Evolutionary conservation across 2,888 invertebrate species (phyloP).

Genomic region (Sinodicranocentrus sp.): DNA sequence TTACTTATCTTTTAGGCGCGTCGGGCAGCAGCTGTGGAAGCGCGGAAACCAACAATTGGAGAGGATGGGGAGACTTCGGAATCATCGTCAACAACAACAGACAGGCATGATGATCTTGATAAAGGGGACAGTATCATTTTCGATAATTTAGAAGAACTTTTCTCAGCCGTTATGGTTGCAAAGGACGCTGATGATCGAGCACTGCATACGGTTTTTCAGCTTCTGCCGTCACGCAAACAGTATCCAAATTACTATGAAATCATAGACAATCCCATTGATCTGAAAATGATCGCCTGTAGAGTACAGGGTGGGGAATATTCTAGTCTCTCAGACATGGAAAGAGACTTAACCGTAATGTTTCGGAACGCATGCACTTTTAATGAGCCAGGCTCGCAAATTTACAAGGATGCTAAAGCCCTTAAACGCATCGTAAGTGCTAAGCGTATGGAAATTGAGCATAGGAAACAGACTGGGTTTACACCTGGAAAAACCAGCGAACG

Average conservation of each 20-base stretch:
- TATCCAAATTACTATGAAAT: conserved; percentile 98
- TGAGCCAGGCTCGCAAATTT: conserved; percentile 97
- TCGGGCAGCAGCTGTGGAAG: conserved; percentile 78
- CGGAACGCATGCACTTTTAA: conserved; percentile 97
- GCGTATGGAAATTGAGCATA: conserved; percentile 86
- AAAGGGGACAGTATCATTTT: conserved; percentile 56
- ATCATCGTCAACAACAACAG: conserved; percentile 85
- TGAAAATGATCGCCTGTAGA: conserved; percentile 94
- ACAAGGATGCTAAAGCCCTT: conserved; percentile 94
- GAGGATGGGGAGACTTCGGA: conserved; percentile 85
- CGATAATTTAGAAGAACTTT: conserved; percentile 91
- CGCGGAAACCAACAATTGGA: conserved; percentile 77
- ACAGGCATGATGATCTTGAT: conserved; percentile 78
- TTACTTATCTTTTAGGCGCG: conserved; percentile 68
- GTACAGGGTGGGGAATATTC: conserved; percentile 89
- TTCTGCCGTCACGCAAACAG: conserved; percentile 93
- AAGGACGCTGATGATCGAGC: conserved; percentile 89
- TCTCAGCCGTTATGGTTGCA: conserved; percentile 92
- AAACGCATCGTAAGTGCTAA: conserved; percentile 85
- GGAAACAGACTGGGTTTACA: conserved; percentile 78
- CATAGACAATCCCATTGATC: conserved; percentile 95
- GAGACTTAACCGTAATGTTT: conserved; percentile 93
- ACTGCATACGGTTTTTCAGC: conserved; percentile 91
- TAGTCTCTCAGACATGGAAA: conserved; percentile 89
- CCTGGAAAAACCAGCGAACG: conserved; percentile 85